A percentile compares a stretch with the other conserved stretches of the same genome.
Evolutionary conservation across 2,888 invertebrate genomes (phyloP).

Genomic region (Agonum fuliginosum): DNA sequence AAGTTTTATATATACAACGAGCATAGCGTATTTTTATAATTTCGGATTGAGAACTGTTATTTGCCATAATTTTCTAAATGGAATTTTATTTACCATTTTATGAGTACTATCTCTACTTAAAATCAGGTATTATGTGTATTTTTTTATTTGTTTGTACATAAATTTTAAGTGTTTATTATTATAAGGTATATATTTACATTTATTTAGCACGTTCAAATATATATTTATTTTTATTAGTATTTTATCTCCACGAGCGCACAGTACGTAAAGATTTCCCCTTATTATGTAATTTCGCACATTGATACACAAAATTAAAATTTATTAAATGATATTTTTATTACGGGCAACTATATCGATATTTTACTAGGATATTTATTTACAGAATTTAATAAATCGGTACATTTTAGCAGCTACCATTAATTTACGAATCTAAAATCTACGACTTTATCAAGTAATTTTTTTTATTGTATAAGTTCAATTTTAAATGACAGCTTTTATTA

Average conservation of each 20-base stretch:
- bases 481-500: too few relatives aligned
- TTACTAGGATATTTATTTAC: too few relatives aligned
- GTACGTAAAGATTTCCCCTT: conserved; percentile 5
- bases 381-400: too few relatives aligned
- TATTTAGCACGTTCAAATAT: conserved; percentile 50
- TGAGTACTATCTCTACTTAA: conserved; percentile 57
- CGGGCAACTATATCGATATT: too few relatives aligned
- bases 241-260: conserved; percentile 8
- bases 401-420: too few relatives aligned
- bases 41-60: conserved; percentile 47
- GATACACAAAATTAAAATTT: too few relatives aligned
- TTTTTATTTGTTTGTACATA: conserved; percentile 58
- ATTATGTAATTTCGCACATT: conserved; percentile 15
- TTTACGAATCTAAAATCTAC: too few relatives aligned
- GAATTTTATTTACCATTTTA: conserved; percentile 46
- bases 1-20: conserved; percentile 50
- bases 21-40: conserved; percentile 47
- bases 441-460: too few relatives aligned
- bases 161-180: conserved; percentile 56
- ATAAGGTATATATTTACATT: conserved; percentile 61
- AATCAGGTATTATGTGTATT: conserved; percentile 60
- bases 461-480: too few relatives aligned
- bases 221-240: conserved; percentile 46
- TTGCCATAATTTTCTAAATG: conserved; percentile 55
- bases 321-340: too few relatives aligned